Conservation (phyloP, 2,113 vertebrate species). For the Anseranas semipalmata region DNA sequence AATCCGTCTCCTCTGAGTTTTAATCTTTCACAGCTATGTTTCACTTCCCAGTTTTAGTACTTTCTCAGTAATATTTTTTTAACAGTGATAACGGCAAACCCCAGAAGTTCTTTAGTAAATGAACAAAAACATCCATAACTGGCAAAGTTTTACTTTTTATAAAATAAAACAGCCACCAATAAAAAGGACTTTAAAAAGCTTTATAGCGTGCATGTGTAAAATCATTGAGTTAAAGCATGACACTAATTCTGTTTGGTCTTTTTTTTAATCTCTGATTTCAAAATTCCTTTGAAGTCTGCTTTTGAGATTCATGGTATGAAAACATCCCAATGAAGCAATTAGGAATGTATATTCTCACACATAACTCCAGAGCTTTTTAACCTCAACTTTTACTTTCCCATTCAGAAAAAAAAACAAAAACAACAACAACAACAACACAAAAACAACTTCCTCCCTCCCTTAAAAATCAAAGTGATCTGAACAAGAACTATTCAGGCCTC, state of each 20-base stretch:
- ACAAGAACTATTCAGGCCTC: background rate
- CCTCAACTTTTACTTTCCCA: background rate
- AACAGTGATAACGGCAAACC: background rate
- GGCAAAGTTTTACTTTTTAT: background rate
- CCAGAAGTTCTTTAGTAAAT: background rate
- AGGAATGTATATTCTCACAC: background rate
- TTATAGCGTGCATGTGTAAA: background rate
- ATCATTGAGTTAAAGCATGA: background rate
- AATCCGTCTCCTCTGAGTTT: background rate
- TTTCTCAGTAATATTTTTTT: background rate
- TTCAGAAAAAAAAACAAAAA: background rate
- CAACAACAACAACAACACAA: background rate
- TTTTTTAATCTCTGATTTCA: slow-evolving; percentile 25
- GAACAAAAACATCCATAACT: background rate
- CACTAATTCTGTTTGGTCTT: slow-evolving; percentile 47
- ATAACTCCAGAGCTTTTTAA: slow-evolving; percentile 2
- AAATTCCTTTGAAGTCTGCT: slow-evolving; percentile 50
- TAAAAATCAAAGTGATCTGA: background rate
- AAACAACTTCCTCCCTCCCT: background rate
- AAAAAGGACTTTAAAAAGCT: slow-evolving; percentile 4
- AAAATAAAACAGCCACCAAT: background rate
- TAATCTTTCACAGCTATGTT: background rate
- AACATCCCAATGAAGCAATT: slow-evolving; percentile 42
- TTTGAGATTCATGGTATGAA: slow-evolving; percentile 21
- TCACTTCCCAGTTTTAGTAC: background rate